Evolutionary conservation across 1,140 invertebrate genomes (phyloP).

Genomic region (Drosophila trapezifrons): DNA sequence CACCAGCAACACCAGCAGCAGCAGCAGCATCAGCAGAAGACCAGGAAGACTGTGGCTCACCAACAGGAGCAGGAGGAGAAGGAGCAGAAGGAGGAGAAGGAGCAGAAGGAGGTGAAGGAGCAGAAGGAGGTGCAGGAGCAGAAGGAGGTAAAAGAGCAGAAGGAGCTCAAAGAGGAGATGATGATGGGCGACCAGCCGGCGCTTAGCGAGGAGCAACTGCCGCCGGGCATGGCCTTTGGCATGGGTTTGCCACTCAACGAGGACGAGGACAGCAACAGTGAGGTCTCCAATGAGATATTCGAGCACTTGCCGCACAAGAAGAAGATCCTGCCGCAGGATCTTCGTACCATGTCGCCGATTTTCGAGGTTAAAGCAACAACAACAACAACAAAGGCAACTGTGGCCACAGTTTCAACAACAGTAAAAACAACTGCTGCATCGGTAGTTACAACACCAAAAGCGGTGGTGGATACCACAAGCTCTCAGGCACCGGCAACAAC

Average conservation of each 20-base stretch:
- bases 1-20: slow-evolving; percentile 38
- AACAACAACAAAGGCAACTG: slow-evolving; percentile 10
- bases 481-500: slow-evolving; percentile 17
- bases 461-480: slow-evolving; percentile 1
- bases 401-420: slow-evolving; percentile 13
- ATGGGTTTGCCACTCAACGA: slow-evolving; percentile 8
- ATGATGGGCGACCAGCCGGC: slow-evolving; percentile 83
- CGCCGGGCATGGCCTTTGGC: slow-evolving; percentile 9
- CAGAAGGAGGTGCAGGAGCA: slow-evolving; percentile 9
- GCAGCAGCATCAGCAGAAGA: slow-evolving; percentile 30
- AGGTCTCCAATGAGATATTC: slow-evolving; percentile 75
- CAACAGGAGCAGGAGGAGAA: slow-evolving; percentile 24
- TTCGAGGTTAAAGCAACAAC: slow-evolving; percentile 30
- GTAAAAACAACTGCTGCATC: background rate
- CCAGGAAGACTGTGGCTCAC: slow-evolving; percentile 13
- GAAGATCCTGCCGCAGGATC: slow-evolving; percentile 70
- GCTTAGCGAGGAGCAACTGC: slow-evolving; percentile 55
- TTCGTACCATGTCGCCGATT: slow-evolving; percentile 66
- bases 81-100: slow-evolving; percentile 12
- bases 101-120: slow-evolving; percentile 14
- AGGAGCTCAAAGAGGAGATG: slow-evolving; percentile 61
- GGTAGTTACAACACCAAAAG: slow-evolving; percentile 9
- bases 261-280: slow-evolving; percentile 57
- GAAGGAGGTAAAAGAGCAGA: slow-evolving; percentile 26
- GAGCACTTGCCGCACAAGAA: slow-evolving; percentile 77